A percentile compares a stretch with the other conserved stretches of the same genome.
These are phyloP conservation scores for Rhopilema esculentum DNA, from an alignment of 30 jellyfish, hydroid and myxozoan species.

Conservation along the genomic window DNA sequence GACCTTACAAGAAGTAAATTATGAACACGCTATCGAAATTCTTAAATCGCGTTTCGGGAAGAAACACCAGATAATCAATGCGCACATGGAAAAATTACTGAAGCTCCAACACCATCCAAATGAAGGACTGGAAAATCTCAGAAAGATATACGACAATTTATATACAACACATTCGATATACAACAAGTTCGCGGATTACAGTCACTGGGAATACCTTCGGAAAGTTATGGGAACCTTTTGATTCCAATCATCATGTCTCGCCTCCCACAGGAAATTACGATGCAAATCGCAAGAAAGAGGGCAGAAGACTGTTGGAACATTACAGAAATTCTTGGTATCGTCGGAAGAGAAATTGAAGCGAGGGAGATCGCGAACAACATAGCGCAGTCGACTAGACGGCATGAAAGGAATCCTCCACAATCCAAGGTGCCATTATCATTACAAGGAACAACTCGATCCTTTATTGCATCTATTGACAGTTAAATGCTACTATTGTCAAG, in stretches of 20 bases:
- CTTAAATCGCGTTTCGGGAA: too few species aligned
- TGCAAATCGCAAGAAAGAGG: slow-evolving; percentile 44
- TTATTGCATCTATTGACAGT: background rate
- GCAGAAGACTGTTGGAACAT: slow-evolving; percentile 41
- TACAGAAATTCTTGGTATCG: slow-evolving; percentile 27
- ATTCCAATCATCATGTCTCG: slow-evolving; percentile 19
- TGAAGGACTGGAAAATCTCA: too few species aligned
- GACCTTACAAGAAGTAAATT: too few species aligned
- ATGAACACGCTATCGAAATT: too few species aligned
- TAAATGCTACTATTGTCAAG: slow-evolving; percentile 28
- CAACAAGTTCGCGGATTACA: slow-evolving; percentile 38
- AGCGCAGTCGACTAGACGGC: slow-evolving; percentile 9
- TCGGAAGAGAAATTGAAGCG: slow-evolving; percentile 29
- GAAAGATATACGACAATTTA: too few species aligned
- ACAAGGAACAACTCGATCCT: slow-evolving; percentile 13
- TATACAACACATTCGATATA: too few species aligned
- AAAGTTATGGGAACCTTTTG: slow-evolving; percentile 33
- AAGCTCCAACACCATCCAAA: too few species aligned
- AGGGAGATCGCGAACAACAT: slow-evolving; percentile 10
- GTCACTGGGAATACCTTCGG: slow-evolving; percentile 39
- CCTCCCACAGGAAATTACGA: slow-evolving; percentile 35
- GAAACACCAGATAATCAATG: too few species aligned
- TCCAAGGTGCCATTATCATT: slow-evolving; percentile 5
- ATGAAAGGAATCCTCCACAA: background rate
- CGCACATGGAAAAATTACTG: too few species aligned